Evolutionary conservation across 2,797 vertebrate species (phyloP), one percentile per base, ranked within the genome.

Genomic region (Sebastes hubbsi): DNA sequence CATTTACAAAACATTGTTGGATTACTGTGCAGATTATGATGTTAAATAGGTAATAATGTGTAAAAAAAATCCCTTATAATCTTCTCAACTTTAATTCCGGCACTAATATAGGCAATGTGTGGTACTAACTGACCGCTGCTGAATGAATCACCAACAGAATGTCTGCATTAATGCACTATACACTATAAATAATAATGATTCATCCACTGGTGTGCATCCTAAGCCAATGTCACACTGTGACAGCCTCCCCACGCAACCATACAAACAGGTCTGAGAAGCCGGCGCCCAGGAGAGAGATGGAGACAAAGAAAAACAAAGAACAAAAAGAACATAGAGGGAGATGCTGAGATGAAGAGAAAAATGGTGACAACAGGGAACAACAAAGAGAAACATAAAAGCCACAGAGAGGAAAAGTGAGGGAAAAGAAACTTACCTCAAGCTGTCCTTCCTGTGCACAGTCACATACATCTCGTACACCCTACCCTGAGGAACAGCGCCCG

Each of bases 391-490:
- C 24, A 36, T 38, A 38, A 70, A 63, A 71, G 24, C 11, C 56
- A 76, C 10, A 38, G 24, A 67, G 34, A 72, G 54, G 30, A 59
- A 71, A 13, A 71, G 4, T 18, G 36, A 59, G 30, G 11, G 24
- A 67, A 36, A 72, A 30, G 13, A 75, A 83, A 80, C 81, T 94
- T 96, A 98, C 98, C 97, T 98, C 96, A 98, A 96, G 92, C 94
- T 97, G 91, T 99, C 98, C 90, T 97, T 99, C 92, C 97, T 97
- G 95, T 98, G 97, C 83, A 99, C 97, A 56, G 97, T 98, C 96
- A 99, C 96, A 88, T 98, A 98, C 97, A 99, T 98, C 94, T 99
- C 98, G 66, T 98, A 99, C 83, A 98, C 97, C 91, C 98, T 93
- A 36, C 98, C 97, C 91, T 97, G 97, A 88, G 98, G 98, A 94